Conservation (phyloP, 92 coral and sea anemone species). For the Palythoa heliodiscus region DNA sequence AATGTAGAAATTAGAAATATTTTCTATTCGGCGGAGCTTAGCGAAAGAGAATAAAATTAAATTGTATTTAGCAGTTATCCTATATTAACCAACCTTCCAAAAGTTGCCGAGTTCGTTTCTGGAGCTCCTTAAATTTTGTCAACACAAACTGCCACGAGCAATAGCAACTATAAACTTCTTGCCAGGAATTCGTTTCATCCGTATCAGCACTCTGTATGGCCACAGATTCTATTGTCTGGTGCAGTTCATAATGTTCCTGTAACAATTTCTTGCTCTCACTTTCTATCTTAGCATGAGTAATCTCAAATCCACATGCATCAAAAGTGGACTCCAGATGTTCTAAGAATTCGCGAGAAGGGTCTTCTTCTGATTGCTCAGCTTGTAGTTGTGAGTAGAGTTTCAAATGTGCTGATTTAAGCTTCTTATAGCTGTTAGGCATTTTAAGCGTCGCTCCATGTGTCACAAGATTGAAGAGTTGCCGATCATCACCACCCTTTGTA, state of each 20-base stretch:
- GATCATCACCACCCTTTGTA: neutral
- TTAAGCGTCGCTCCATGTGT: conserved; percentile 54
- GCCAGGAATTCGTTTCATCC: conserved; percentile 58
- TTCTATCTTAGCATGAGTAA: conserved; percentile 42
- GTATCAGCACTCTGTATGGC: conserved; percentile 21
- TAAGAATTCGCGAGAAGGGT: conserved; percentile 47
- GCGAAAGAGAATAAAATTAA: too few relatives aligned
- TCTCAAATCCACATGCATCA: conserved; percentile 31
- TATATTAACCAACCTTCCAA: conserved; percentile 59
- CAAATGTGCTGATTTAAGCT: conserved; percentile 64
- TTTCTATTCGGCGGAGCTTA: too few relatives aligned
- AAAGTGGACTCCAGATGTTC: conserved; percentile 55
- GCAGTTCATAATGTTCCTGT: conserved; percentile 52
- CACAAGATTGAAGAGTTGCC: conserved; percentile 50
- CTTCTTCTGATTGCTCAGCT: conserved; percentile 28
- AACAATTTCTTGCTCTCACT: conserved; percentile 45
- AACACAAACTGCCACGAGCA: conserved; percentile 81
- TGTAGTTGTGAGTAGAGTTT: conserved; percentile 61
- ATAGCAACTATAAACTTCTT: conserved; percentile 76
- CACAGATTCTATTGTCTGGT: conserved; percentile 34
- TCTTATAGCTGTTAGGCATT: conserved; percentile 73
- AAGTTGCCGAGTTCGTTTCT: conserved; percentile 66
- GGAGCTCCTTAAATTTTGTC: conserved; percentile 73
- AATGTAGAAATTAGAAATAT: too few relatives aligned
- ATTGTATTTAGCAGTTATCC: neutral